Base-by-base conservation (phyloP, 2,888 invertebrate genomes). In the Gastrophysa polygoni region DNA sequence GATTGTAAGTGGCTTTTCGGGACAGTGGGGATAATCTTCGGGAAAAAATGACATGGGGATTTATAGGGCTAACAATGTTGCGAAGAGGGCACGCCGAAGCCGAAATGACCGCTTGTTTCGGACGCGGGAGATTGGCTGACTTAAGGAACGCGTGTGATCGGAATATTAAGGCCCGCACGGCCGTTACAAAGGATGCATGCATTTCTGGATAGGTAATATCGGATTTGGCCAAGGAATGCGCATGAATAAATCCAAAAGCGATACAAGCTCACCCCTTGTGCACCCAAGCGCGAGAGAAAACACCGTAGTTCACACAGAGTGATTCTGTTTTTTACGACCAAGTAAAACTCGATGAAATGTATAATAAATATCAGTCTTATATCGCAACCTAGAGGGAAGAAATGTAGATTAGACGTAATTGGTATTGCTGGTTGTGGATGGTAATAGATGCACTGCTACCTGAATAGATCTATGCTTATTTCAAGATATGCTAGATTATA, bases 1-100 rank as follows among this genome's bases (percentile, higher is more conserved):
- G 78, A 79, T 78, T 77, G 78, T 80, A 80, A 80, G 80, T 80
- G 80, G 80, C 79, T 80, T 78, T 78, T 68, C 72, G 71, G 72
- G 79, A 78, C 79, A 74, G 72, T 73, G 75, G 77, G 38, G 75
- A 75, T 76, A 75, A 76, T 74, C 75, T 74, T 72, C 56, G 50
- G 69, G 66, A 71, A 76, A 75, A 76, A 76, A 74, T 76, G 76
- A 76, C 76, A 70, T 68, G 70, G 76, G 79, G 78, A 79, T 79
- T 79, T 79, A 78, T 78, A 76, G 71, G 77, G 78, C 76, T 77
- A 78, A 78, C 77, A 77, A 77, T 75, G 77, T 78, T 78, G 73
- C 70, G 69, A 77, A 74, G 73, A 74, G 75, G 75, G 76, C 73
- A 71, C 73, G 66, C 71, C 69, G 66, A 68, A 70, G 66, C 71